These are phyloP conservation scores for Pitta sordida DNA, from an alignment of 2,113 vertebrate genomes.

Conservation along the genomic window DNA sequence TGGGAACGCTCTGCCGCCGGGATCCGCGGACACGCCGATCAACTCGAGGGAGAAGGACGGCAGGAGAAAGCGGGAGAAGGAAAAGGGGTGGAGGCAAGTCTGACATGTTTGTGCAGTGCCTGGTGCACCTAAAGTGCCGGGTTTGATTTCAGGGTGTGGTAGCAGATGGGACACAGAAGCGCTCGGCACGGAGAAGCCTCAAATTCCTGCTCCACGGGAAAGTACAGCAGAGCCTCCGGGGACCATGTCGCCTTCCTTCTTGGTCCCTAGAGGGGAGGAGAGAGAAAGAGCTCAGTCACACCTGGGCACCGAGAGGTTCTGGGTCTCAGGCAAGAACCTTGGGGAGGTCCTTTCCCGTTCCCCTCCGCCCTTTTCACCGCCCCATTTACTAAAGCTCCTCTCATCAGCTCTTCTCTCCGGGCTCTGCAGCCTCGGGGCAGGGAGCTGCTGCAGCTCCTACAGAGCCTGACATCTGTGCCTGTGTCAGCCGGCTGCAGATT, in stretches of 20 bases:
- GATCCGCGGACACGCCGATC: background rate
- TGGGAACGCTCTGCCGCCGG: background rate
- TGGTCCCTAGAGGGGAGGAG: background rate
- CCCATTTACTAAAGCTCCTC: background rate
- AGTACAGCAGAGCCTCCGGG: background rate
- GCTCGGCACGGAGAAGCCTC: background rate
- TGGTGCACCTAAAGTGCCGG: conserved; percentile 66
- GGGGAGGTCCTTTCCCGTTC: background rate
- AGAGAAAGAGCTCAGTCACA: background rate
- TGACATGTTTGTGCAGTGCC: conserved; percentile 70
- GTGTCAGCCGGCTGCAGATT: background rate
- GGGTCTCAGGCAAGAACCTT: background rate
- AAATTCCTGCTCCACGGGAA: background rate
- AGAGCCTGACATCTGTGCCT: background rate
- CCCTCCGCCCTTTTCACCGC: background rate
- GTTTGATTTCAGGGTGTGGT: conserved; percentile 81
- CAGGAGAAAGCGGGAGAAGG: conserved; percentile 33
- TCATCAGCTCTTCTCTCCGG: background rate
- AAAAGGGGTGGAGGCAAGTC: conserved; percentile 55
- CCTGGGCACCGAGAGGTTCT: background rate
- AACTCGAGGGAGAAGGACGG: background rate
- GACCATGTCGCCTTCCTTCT: background rate
- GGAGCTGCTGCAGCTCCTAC: conserved; percentile 17
- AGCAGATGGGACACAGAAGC: conserved; percentile 53
- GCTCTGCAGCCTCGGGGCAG: background rate